Conservation (phyloP, 2,797 vertebrate genomes). For the Thripadectes ignobilis region DNA sequence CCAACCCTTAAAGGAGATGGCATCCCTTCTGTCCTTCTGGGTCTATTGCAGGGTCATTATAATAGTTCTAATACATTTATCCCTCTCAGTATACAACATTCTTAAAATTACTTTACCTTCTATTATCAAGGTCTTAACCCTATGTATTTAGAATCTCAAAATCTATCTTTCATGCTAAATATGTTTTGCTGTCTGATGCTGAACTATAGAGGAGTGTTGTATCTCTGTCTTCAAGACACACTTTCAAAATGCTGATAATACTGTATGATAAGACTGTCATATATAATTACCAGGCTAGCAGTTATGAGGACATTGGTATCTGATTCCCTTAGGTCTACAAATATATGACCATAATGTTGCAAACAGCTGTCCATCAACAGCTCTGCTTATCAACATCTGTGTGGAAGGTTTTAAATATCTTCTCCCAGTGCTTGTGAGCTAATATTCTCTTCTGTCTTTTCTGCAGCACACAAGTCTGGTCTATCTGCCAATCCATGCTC, state of each 20-base stretch:
- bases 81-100: background rate
- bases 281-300: constrained; percentile 46
- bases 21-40: background rate
- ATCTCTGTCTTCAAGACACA: background rate
- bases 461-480: background rate
- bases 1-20: background rate
- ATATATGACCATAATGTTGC: constrained; percentile 17
- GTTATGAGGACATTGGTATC: constrained; percentile 38
- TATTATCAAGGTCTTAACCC: background rate
- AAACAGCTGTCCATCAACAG: constrained; percentile 48
- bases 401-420: constrained; percentile 20
- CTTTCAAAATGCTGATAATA: constrained; percentile 52
- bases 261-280: constrained; percentile 50
- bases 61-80: constrained; percentile 23
- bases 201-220: background rate
- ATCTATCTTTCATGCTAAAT: background rate
- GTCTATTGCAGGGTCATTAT: background rate
- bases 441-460: constrained; percentile 1
- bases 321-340: constrained; percentile 53
- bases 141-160: background rate
- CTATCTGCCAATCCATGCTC: background rate
- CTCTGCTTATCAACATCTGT: constrained; percentile 21
- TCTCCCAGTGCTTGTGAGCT: background rate
- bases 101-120: background rate
- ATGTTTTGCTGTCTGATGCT: background rate